Evolutionary conservation across 2,888 invertebrate genomes (phyloP), one percentile per base, ranked within the genome.

Genomic region (Tillus elongatus): DNA sequence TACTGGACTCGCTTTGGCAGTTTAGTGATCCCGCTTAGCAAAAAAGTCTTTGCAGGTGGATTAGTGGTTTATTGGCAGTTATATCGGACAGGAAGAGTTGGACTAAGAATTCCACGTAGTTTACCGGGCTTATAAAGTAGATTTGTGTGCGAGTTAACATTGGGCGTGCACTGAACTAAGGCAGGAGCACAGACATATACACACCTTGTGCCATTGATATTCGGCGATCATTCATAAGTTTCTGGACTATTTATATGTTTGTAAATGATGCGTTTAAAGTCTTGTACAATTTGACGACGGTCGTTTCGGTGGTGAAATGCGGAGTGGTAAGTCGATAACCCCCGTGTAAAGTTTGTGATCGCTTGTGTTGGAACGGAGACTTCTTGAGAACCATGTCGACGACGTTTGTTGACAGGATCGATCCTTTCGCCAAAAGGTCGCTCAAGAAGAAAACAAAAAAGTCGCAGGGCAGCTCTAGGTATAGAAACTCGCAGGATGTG

Each of bases 381-480:
- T 19, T n/a, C 24, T 19, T 19, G 33, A 26, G 35, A 68, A 68
- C 45, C 66, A 77, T 77, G 80, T 81, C 86, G 73, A 82, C 81
- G 74, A 82, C 88, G 69, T 90, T 95, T 77, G 93, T 95, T 73
- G 96, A 97, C 79, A 88, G 95, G 72, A 96, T 97, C 75, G 97
- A 97, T 77, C 97, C 97, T 62, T 97, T 97, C 73, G 89, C 91
- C 58, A 97, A 96, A 77, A 82, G 93, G 68, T 95, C 96, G 61
- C 72, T 93, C 61, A 92, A 93, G 75, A 92, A 96, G 77, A 95
- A 97, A 73, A 90, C 91, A 64, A 95, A 92, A 76, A 90, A 92
- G 73, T 93, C 95, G 66, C 96, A 97, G 73, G 97, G 97, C 60
- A 96, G 96, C 58, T 97, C 97, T 50, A 82, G 97, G 61, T 98